A percentile compares a stretch with the other conserved stretches of the same genome.
Evolutionary conservation across 2,797 vertebrate genomes (phyloP).

Genomic region (Poecilia gillii): DNA sequence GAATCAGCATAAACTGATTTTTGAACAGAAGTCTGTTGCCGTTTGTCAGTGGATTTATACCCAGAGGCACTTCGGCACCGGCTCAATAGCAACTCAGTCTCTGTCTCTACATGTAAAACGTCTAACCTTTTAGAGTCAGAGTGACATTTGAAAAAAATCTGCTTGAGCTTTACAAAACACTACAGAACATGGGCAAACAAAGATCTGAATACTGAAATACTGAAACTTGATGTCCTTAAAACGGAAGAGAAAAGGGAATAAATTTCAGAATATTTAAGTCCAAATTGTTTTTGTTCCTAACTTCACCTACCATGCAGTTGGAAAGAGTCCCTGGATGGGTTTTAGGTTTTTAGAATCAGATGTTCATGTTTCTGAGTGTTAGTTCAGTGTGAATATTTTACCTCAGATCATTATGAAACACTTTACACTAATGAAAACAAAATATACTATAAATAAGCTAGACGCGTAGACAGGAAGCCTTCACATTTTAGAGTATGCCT

Average conservation of each 20-base stretch:
- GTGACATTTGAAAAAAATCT: slow-evolving; percentile 16
- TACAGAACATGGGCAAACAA: slow-evolving; percentile 38
- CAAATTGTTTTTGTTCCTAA: too few relatives aligned
- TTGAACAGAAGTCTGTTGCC: neutral
- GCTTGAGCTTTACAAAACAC: slow-evolving; percentile 37
- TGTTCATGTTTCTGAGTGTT: too few relatives aligned
- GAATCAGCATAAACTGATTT: neutral
- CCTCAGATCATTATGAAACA: neutral
- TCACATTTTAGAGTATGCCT: neutral
- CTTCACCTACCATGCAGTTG: too few relatives aligned
- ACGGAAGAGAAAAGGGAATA: too few relatives aligned
- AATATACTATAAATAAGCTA: neutral
- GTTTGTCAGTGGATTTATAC: neutral
- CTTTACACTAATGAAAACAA: neutral
- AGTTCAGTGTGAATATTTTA: neutral
- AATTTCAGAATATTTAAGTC: too few relatives aligned
- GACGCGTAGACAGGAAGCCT: neutral
- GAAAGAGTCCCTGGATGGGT: too few relatives aligned
- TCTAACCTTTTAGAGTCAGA: slow-evolving; percentile 9
- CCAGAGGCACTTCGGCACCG: neutral
- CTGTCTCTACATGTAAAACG: slow-evolving; percentile 1
- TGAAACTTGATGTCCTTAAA: slow-evolving; percentile 34
- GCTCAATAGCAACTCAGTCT: neutral
- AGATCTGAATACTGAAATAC: slow-evolving; percentile 26
- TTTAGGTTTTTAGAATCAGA: too few relatives aligned